Evolutionary conservation across 2,888 invertebrate species (phyloP), one percentile per base, ranked within the genome.

Genomic region (Rosalia funebris): DNA sequence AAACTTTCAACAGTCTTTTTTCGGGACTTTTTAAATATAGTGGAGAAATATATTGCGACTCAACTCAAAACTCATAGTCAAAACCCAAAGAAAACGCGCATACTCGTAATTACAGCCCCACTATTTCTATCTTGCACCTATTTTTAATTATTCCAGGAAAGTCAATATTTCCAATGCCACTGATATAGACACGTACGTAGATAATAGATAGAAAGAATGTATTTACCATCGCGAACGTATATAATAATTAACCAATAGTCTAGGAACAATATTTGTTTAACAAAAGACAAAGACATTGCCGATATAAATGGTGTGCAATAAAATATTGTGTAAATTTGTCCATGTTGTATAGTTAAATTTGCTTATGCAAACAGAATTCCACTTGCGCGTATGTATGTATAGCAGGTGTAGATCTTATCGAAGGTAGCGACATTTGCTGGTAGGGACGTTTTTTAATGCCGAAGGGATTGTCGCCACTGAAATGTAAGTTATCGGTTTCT

Each of bases 221-320:
- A 25, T 5, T 5, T 7, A 5, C 7, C 25, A 25, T 7, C n/a
- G 3, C 12, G 20, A 14, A 39, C n/a, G n/a, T n/a, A n/a, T 20
- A 37, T 15, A 50, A 37, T 50, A 50, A 50, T 50, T 50, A 50
- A 39, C 50, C 50, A 25, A 39, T 20, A 50, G 37, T 50, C 19
- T 25, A 37, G 39, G n/a, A 39, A 50, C 25, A 50, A 50, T 50
- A 50, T 50, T 50, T 50, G 50, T 12, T 15, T 39, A 50, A 39
- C 36, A 39, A 39, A 50, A 39, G 25, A 25, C 15, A 50, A 25
- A 50, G 25, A 50, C 2, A 25, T 39, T 17, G 19, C 20, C 39
- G 47, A 11, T 10, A 20, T 39, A 39, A 39, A 25, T 20, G 25
- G 39, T 3, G 10, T 1, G 12, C 39, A 20, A 50, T 50, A 50